Conservation (phyloP, 1,140 invertebrate species). For the Lasioglossum baleicum region DNA sequence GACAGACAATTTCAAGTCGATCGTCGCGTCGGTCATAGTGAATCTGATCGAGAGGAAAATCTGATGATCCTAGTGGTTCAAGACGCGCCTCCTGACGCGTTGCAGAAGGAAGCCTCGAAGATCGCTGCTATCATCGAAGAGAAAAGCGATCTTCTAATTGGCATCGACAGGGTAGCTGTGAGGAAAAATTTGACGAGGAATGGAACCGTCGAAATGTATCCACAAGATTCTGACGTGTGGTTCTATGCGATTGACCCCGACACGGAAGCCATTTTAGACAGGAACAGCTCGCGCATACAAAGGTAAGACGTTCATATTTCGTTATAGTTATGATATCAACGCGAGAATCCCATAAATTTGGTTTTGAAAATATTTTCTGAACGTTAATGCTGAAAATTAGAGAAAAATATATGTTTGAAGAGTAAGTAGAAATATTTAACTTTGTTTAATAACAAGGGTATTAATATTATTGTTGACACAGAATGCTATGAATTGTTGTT, state of each 20-base stretch:
- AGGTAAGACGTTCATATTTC: too few species aligned
- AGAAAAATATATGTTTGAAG: too few species aligned
- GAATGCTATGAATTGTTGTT: too few species aligned
- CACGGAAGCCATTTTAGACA: conserved; percentile 86
- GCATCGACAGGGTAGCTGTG: conserved; percentile 88
- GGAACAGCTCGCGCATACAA: conserved; percentile 86
- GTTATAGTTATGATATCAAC: too few species aligned
- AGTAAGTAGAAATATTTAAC: too few species aligned
- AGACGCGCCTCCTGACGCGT: conserved; percentile 85
- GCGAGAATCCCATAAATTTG: too few species aligned
- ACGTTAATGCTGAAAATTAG: too few species aligned
- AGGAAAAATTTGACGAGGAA: conserved; percentile 86
- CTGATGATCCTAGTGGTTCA: conserved; percentile 89
- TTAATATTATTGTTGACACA: too few species aligned
- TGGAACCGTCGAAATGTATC: conserved; percentile 86
- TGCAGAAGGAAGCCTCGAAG: conserved; percentile 84
- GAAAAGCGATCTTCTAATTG: conserved; percentile 86
- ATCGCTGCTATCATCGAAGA: conserved; percentile 87
- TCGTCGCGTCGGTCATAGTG: conserved; percentile 84
- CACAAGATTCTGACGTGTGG: conserved; percentile 91
- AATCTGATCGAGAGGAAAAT: conserved; percentile 86
- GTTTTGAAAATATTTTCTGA: too few species aligned
- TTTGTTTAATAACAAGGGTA: too few species aligned
- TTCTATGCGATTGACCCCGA: conserved; percentile 91
- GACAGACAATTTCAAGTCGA: conserved; percentile 82